Percentiles rank a stretch among this genome's conserved stretches.
These are phyloP conservation scores for Scolopax rusticola DNA, from an alignment of 2,797 vertebrate species.

Conservation along the genomic window DNA sequence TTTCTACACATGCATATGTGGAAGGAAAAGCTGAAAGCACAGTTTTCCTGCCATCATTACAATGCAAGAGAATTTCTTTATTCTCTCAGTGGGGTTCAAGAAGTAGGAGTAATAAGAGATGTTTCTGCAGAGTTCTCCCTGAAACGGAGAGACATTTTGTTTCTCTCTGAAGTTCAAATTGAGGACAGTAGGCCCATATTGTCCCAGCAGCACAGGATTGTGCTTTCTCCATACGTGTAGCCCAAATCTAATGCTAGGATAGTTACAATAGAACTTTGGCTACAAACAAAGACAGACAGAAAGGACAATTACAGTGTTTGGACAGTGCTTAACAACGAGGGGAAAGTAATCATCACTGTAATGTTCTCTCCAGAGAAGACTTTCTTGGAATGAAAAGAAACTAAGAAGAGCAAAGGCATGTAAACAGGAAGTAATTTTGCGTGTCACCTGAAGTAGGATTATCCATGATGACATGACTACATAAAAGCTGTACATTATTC, in stretches of 20 bases:
- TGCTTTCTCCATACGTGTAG: background rate
- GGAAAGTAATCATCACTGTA: background rate
- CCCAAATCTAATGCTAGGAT: background rate
- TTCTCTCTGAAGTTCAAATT: background rate
- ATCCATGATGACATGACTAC: background rate
- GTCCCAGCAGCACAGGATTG: background rate
- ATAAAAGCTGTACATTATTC: background rate
- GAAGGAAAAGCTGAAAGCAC: background rate
- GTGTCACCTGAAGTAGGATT: background rate
- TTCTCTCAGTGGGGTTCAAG: rapidly evolving
- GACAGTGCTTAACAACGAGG: background rate
- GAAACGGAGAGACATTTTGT: background rate
- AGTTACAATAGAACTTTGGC: background rate
- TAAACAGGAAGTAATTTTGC: background rate
- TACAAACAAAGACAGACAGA: background rate
- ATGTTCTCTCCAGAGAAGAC: background rate
- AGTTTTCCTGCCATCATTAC: background rate
- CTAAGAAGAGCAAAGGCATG: background rate
- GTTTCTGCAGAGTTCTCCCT: background rate
- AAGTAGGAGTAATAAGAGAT: background rate
- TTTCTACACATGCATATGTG: background rate
- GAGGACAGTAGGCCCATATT: background rate
- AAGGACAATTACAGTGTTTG: background rate
- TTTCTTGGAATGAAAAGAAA: background rate
- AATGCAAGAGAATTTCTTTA: background rate